phyloP scores from a whole-genome alignment of 2,797 vertebrate genomes.

The Cryptoprocta ferox region DNA sequence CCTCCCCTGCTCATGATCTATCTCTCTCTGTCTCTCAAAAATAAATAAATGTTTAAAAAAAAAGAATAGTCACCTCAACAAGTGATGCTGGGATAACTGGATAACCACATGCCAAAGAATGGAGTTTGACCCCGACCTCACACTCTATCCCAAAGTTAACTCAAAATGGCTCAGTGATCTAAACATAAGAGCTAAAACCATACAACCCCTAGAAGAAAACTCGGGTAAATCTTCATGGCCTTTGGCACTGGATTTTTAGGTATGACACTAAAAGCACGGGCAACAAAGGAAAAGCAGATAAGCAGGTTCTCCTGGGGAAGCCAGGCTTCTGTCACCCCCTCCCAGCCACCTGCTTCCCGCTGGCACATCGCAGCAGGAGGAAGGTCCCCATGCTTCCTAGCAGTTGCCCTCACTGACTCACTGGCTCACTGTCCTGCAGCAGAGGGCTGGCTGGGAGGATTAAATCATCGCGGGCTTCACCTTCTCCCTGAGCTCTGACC shows the following conservation, averaged over 20 bases:
- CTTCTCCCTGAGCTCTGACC: neutral
- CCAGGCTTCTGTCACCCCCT: neutral
- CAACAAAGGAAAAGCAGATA: neutral
- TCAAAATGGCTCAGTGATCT: neutral
- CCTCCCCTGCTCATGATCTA: no score
- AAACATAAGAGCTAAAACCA: neutral
- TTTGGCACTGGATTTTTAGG: neutral
- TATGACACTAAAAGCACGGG: neutral
- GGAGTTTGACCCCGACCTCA: neutral
- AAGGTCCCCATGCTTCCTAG: neutral
- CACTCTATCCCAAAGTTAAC: neutral
- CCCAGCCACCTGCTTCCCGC: neutral
- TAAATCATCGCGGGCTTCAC: no score
- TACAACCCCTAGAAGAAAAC: neutral
- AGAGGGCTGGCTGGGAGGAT: neutral
- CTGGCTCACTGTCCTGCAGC: neutral
- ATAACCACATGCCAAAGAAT: neutral
- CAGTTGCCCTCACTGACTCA: rapidly evolving
- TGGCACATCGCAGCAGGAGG: neutral
- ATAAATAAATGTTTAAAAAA: no score
- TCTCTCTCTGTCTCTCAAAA: no score
- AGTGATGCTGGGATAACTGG: neutral
- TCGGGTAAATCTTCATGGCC: neutral
- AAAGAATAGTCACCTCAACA: neutral
- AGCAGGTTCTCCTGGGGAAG: neutral